A percentile compares a stretch with the other conserved stretches of the same genome.
Evolutionary conservation across 2,113 vertebrate genomes (phyloP).

Genomic region (Triplophysa tibetana): DNA sequence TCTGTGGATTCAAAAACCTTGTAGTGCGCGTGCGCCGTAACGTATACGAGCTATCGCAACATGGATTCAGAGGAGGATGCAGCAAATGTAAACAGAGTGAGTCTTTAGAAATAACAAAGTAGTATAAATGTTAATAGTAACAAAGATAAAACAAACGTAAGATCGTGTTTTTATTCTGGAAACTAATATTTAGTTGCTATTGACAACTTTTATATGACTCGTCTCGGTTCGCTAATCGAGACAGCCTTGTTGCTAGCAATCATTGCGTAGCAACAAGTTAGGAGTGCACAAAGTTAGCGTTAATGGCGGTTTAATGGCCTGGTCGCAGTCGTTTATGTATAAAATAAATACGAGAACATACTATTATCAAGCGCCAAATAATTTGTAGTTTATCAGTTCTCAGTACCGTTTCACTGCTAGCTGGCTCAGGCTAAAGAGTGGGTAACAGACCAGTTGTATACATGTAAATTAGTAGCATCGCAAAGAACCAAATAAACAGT

Average conservation of each 20-base stretch:
- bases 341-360: neutral
- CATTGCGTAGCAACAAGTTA: conserved; percentile 45
- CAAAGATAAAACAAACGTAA: neutral
- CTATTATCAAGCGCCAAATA: no score
- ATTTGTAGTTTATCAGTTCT: no score
- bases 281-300: neutral
- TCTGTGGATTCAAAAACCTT: neutral
- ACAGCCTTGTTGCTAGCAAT: neutral
- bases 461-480: neutral
- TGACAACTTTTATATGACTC: neutral
- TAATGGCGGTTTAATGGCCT: neutral
- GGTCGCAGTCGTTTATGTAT: neutral
- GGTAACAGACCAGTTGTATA: neutral
- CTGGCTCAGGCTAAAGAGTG: neutral
- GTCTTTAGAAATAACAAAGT: neutral
- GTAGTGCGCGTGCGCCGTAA: conserved; percentile 48
- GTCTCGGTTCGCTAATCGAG: neutral
- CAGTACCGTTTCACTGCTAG: neutral
- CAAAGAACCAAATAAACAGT: neutral
- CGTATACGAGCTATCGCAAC: conserved; percentile 45
- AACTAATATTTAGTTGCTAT: neutral
- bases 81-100: conserved; percentile 34
- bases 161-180: neutral
- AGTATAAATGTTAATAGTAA: neutral
- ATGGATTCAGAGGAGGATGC: conserved; percentile 39